phyloP scores from a whole-genome alignment of 1,140 invertebrate species.

The Drosophila ambigua region DNA sequence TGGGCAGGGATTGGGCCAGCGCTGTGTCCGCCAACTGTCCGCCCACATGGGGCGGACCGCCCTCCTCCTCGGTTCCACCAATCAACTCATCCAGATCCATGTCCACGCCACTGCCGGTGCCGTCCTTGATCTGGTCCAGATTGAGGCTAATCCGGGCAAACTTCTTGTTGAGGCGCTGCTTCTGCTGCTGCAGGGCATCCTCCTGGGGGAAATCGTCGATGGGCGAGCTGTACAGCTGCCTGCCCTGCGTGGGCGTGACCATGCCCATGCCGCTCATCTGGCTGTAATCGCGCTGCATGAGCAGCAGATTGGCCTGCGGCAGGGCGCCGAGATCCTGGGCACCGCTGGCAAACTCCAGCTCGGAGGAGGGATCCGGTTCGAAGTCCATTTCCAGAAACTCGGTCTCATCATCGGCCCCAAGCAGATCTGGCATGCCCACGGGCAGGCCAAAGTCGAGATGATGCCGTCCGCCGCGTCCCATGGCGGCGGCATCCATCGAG shows the following conservation, averaged over 20 bases:
- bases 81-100: slow-evolving; percentile 46
- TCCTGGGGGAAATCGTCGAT: slow-evolving; percentile 71
- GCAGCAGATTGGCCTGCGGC: slow-evolving; percentile 58
- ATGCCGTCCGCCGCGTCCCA: slow-evolving; percentile 53
- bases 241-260: slow-evolving; percentile 34
- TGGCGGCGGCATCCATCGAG: slow-evolving; percentile 37
- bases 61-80: slow-evolving; percentile 13
- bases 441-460: slow-evolving; percentile 46
- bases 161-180: slow-evolving; percentile 64
- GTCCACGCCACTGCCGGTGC: slow-evolving; percentile 31
- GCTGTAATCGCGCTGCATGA: slow-evolving; percentile 75
- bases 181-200: slow-evolving; percentile 61
- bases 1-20: slow-evolving; percentile 69
- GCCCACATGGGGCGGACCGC: slow-evolving; percentile 4
- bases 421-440: slow-evolving; percentile 12
- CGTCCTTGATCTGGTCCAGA: slow-evolving; percentile 76
- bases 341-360: slow-evolving; percentile 61
- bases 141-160: slow-evolving; percentile 76
- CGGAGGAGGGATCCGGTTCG: slow-evolving; percentile 77
- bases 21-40: slow-evolving; percentile 4
- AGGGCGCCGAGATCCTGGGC: slow-evolving; percentile 24
- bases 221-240: slow-evolving; percentile 73
- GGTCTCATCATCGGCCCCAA: slow-evolving; percentile 69
- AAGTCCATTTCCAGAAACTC: slow-evolving; percentile 83
- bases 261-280: slow-evolving; percentile 58